Percentiles rank a stretch among this genome's conserved stretches.
These are phyloP conservation scores for Pangasianodon hypophthalmus DNA, from an alignment of 2,113 vertebrate species.

Conservation along the genomic window DNA sequence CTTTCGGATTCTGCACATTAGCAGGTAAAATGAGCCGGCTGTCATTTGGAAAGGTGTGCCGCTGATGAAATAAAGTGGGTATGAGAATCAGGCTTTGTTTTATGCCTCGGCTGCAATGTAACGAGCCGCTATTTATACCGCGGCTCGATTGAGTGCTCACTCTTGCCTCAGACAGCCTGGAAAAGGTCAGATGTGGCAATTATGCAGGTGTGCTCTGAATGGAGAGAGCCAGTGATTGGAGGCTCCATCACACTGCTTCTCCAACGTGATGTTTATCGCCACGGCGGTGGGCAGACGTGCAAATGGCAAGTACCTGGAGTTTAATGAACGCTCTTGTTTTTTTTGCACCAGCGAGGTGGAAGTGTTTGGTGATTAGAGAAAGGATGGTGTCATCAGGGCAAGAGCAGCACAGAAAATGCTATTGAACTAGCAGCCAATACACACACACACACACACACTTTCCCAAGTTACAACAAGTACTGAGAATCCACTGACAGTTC, in stretches of 20 bases:
- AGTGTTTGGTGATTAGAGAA: slow-evolving; percentile 52
- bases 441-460: slow-evolving; percentile 35
- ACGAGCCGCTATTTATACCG: slow-evolving; percentile 80
- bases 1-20: slow-evolving; percentile 26
- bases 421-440: neutral
- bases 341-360: slow-evolving; percentile 24
- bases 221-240: slow-evolving; percentile 69
- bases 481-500: slow-evolving; percentile 21
- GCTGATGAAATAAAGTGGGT: slow-evolving; percentile 47
- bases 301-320: slow-evolving; percentile 63
- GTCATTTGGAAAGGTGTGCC: slow-evolving; percentile 33
- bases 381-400: slow-evolving; percentile 28
- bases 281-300: slow-evolving; percentile 33
- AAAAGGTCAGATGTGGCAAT: slow-evolving; percentile 82
- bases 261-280: slow-evolving; percentile 71
- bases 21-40: slow-evolving; percentile 14
- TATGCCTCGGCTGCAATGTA: slow-evolving; percentile 73
- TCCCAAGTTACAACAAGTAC: slow-evolving; percentile 9
- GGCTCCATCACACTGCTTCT: slow-evolving; percentile 68
- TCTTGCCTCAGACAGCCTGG: slow-evolving; percentile 71
- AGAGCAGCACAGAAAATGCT: neutral
- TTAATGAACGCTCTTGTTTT: slow-evolving; percentile 71
- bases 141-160: slow-evolving; percentile 68
- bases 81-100: slow-evolving; percentile 78
- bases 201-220: slow-evolving; percentile 76